These are phyloP conservation scores for Podabrus alpinus DNA, from an alignment of 2,888 invertebrate species.

Conservation along the genomic window DNA sequence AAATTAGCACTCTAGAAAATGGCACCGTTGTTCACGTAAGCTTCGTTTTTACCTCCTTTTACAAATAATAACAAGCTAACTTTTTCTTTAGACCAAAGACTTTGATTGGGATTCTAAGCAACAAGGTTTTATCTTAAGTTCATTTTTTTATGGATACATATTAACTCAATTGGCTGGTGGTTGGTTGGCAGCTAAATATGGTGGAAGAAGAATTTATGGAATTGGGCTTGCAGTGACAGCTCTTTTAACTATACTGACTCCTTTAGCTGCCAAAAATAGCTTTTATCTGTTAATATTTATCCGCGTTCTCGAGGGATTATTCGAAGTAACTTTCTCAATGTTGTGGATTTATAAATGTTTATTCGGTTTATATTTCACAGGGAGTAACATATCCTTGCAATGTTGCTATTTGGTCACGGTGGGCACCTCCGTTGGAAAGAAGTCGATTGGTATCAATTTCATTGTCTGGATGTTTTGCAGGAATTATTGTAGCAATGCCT, in stretches of 20 bases:
- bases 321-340: conserved; percentile 11
- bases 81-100: conserved; percentile 63
- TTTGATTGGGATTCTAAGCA: conserved; percentile 81
- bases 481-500: conserved; percentile 83
- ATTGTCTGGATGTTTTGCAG: conserved; percentile 84
- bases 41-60: conserved; percentile 22
- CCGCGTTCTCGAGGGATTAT: conserved; percentile 51
- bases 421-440: conserved; percentile 81
- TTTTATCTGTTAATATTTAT: conserved; percentile 71
- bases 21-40: conserved; percentile 67
- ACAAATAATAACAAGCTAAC: neutral
- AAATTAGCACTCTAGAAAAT: conserved; percentile 63
- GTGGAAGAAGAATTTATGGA: conserved; percentile 83
- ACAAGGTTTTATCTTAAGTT: conserved; percentile 79
- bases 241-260: conserved; percentile 78
- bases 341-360: neutral
- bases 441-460: conserved; percentile 80
- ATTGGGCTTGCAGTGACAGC: conserved; percentile 81
- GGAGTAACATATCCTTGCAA: conserved; percentile 80
- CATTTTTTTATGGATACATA: conserved; percentile 90
- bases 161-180: conserved; percentile 84
- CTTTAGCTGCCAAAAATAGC: conserved; percentile 74
- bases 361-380: conserved; percentile 50
- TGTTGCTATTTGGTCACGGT: conserved; percentile 82
- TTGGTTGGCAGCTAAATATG: conserved; percentile 80